These are phyloP conservation scores for Aphodius granarius DNA, from an alignment of 2,888 invertebrate species.

Conservation along the genomic window DNA sequence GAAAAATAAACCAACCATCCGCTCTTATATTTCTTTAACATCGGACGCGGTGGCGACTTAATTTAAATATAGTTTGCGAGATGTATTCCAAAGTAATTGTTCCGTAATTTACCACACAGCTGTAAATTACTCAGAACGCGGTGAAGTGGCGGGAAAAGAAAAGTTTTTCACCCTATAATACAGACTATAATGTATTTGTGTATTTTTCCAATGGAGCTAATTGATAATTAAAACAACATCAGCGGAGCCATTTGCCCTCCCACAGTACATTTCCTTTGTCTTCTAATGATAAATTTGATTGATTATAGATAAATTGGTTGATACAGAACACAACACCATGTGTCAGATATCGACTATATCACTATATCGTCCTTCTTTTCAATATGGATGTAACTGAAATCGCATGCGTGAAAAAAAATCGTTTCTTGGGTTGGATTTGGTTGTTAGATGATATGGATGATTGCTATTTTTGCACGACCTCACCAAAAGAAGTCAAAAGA, in stretches of 20 bases:
- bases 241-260: neutral
- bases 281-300: neutral
- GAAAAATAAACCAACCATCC: neutral
- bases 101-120: neutral
- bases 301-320: neutral
- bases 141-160: neutral
- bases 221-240: neutral
- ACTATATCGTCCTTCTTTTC: too few relatives aligned
- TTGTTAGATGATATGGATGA: too few relatives aligned
- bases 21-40: neutral
- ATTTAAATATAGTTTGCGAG: neutral
- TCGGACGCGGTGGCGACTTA: neutral
- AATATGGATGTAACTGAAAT: too few relatives aligned
- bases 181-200: neutral
- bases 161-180: neutral
- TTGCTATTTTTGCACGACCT: too few relatives aligned
- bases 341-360: neutral
- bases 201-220: neutral
- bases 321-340: neutral
- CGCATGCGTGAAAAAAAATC: too few relatives aligned
- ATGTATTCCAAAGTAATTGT: neutral
- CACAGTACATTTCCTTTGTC: neutral
- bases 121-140: too few relatives aligned
- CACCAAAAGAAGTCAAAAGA: too few relatives aligned
- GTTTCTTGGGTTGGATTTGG: too few relatives aligned